Percentiles rank a stretch among this genome's conserved stretches.
phyloP scores from a whole-genome alignment of 2,797 vertebrate species.

The Synanceia verrucosa region DNA sequence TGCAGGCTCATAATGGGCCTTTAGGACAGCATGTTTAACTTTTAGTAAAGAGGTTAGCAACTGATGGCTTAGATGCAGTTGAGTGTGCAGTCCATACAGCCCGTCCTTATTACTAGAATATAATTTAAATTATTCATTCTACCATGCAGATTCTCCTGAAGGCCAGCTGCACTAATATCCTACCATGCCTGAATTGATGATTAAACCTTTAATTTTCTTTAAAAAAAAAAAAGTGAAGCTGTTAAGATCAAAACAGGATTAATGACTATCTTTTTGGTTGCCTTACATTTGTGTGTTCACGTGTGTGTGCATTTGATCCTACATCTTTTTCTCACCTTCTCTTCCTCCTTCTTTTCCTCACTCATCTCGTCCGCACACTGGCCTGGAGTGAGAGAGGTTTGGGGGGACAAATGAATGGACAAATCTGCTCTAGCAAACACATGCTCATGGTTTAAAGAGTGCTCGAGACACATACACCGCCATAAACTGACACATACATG shows the following conservation, averaged over 20 bases:
- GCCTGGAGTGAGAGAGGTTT: constrained; percentile 42
- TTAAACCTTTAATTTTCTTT: background rate
- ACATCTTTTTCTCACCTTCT: constrained; percentile 75
- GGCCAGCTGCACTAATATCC: background rate
- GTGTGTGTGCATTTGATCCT: constrained; percentile 53
- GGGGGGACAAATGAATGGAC: constrained; percentile 15
- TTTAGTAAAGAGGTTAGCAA: constrained; percentile 39
- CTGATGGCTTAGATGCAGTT: constrained; percentile 26
- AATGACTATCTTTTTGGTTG: constrained; percentile 37
- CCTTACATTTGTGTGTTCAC: constrained; percentile 42
- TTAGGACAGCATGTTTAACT: constrained; percentile 38
- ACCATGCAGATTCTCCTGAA: constrained; percentile 15
- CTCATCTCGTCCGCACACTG: constrained; percentile 37
- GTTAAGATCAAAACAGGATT: constrained; percentile 25
- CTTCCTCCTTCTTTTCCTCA: constrained; percentile 23
- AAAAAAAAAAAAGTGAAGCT: background rate
- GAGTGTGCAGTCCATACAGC: constrained; percentile 24
- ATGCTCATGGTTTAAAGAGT: constrained; percentile 35
- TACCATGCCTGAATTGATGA: constrained; percentile 7
- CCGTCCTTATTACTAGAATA: constrained; percentile 1
- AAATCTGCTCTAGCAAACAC: constrained; percentile 47
- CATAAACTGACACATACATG: constrained; percentile 30
- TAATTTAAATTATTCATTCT: constrained; percentile 35
- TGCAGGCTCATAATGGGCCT: constrained; percentile 42
- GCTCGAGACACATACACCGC: constrained; percentile 24